Conservation (phyloP, 2,113 vertebrate genomes). For the Arvicanthis niloticus region DNA sequence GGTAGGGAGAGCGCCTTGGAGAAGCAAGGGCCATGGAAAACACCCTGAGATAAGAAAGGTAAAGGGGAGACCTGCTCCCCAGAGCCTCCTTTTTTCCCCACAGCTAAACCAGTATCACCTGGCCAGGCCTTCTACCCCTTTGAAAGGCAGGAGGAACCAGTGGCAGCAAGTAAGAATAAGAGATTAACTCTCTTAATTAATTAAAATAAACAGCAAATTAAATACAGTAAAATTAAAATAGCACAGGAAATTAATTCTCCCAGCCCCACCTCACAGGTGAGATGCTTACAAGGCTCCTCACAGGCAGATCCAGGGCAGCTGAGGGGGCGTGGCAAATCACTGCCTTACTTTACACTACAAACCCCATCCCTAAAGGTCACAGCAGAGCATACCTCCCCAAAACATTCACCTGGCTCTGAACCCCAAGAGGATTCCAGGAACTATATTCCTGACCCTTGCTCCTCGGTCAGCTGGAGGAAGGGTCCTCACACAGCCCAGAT, state of each 20-base stretch:
- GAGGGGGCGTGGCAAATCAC: not conserved
- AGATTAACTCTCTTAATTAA: constrained; percentile 89
- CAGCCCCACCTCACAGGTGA: constrained; percentile 89
- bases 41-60: not conserved
- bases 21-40: not conserved
- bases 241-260: constrained; percentile 91
- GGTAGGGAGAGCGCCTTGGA: not conserved
- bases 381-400: not conserved
- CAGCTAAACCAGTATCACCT: constrained; percentile 5
- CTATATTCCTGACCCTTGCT: constrained; percentile 32
- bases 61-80: not conserved
- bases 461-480: not conserved
- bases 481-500: not conserved
- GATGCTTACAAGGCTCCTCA: constrained; percentile 86
- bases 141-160: constrained; percentile 69
- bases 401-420: not conserved
- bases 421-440: not conserved
- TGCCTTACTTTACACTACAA: not conserved
- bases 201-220: constrained; percentile 93
- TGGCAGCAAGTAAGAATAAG: constrained; percentile 84
- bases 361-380: not conserved
- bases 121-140: constrained; percentile 57
- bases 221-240: constrained; percentile 92
- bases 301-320: constrained; percentile 79
- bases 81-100: not conserved